These are phyloP conservation scores for Cathartes aura DNA, from an alignment of 2,113 vertebrate genomes.

Conservation along the genomic window DNA sequence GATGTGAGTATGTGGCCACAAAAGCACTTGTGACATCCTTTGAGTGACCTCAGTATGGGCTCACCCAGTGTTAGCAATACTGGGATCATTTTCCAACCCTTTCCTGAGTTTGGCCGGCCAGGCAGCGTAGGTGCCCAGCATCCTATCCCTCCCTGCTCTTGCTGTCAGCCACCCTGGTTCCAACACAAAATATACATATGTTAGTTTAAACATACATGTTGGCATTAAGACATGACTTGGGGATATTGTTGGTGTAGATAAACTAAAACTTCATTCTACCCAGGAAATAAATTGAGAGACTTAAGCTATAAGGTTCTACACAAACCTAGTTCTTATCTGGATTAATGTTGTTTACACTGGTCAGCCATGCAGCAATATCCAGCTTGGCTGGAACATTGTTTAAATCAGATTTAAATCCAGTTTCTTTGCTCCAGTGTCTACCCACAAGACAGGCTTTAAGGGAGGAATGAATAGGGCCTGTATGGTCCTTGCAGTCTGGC, in stretches of 20 bases:
- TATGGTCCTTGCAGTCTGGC: not conserved
- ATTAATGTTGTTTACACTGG: not conserved
- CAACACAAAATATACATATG: not conserved
- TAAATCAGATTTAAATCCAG: not conserved
- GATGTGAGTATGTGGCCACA: not conserved
- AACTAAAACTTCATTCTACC: not conserved
- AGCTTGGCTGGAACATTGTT: not conserved
- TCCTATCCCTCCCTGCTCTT: not conserved
- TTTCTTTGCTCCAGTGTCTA: not conserved
- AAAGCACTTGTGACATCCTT: not conserved
- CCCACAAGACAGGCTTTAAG: not conserved
- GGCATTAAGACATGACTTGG: not conserved
- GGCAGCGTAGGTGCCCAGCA: not conserved
- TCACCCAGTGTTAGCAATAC: not conserved
- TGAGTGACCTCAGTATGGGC: not conserved
- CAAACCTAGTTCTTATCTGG: not conserved
- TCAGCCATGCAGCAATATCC: not conserved
- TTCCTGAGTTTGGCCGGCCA: not conserved
- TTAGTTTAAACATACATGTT: not conserved
- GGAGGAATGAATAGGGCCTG: not conserved
- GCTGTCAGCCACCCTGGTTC: not conserved
- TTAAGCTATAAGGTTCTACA: not conserved
- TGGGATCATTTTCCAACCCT: not conserved
- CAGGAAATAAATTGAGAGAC: not conserved
- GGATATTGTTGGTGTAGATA: not conserved